Conservation (phyloP, 2,113 vertebrate genomes). For the Erpornis zantholeuca region DNA sequence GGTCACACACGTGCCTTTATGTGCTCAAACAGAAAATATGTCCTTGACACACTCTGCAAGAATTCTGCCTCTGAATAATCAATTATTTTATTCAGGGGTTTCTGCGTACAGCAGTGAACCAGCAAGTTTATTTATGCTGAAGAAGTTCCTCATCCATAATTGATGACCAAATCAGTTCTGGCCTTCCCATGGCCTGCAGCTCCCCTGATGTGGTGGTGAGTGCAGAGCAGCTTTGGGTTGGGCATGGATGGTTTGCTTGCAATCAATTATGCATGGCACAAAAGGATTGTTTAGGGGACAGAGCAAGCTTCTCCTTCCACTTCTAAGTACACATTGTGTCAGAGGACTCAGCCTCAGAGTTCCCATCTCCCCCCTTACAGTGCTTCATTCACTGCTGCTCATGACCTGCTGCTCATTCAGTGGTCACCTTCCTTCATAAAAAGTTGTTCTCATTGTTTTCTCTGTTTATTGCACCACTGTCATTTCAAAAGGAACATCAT, state of each 20-base stretch:
- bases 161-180: slow-evolving; percentile 14
- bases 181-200: background rate
- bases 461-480: background rate
- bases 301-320: background rate
- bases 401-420: background rate
- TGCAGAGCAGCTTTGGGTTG: background rate
- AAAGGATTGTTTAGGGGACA: background rate
- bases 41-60: background rate
- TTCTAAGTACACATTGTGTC: background rate
- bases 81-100: slow-evolving; percentile 14
- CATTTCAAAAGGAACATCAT: background rate
- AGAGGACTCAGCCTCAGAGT: background rate
- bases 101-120: background rate
- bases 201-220: background rate
- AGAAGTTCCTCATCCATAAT: slow-evolving; percentile 30
- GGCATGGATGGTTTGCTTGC: background rate
- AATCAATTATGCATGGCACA: background rate
- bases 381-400: background rate
- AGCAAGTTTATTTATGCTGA: slow-evolving; percentile 26
- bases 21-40: background rate
- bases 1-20: accelerated
- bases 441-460: background rate
- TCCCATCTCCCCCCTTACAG: background rate
- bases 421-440: background rate
- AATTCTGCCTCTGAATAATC: background rate